phyloP scores from a whole-genome alignment of 2,113 vertebrate genomes.

The Camelus dromedarius region DNA sequence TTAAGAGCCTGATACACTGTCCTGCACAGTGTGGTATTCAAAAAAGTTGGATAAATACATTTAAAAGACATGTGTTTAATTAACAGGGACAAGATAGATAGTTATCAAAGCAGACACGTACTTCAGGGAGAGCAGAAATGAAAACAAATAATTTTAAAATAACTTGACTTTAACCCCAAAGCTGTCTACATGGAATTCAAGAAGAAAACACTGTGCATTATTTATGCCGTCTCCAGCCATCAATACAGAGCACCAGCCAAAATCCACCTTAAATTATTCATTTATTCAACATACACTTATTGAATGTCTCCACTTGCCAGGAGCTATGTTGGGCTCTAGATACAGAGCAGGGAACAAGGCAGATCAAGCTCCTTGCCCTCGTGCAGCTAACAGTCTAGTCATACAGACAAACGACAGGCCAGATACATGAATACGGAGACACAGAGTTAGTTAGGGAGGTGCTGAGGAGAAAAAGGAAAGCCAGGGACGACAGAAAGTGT shows the following conservation, averaged over 20 bases:
- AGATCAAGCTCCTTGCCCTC: not conserved
- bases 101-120: not conserved
- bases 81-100: not conserved
- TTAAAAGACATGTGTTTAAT: not conserved
- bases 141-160: constrained; percentile 3
- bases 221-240: not conserved
- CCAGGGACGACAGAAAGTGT: not conserved
- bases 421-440: not conserved
- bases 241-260: not conserved
- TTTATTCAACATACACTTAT: constrained; percentile 1
- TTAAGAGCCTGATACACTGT: not conserved
- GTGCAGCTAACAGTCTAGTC: not conserved
- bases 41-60: not conserved
- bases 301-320: not conserved
- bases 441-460: not conserved
- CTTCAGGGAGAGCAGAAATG: not conserved
- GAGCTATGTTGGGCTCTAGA: not conserved
- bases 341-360: not conserved
- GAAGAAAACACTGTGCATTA: not conserved
- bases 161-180: constrained; percentile 46
- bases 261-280: not conserved
- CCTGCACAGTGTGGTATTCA: not conserved
- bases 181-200: not conserved
- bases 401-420: not conserved
- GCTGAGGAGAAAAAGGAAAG: not conserved